phyloP scores from a whole-genome alignment of 2,888 invertebrate species.

The Drosophila mayaguana region DNA sequence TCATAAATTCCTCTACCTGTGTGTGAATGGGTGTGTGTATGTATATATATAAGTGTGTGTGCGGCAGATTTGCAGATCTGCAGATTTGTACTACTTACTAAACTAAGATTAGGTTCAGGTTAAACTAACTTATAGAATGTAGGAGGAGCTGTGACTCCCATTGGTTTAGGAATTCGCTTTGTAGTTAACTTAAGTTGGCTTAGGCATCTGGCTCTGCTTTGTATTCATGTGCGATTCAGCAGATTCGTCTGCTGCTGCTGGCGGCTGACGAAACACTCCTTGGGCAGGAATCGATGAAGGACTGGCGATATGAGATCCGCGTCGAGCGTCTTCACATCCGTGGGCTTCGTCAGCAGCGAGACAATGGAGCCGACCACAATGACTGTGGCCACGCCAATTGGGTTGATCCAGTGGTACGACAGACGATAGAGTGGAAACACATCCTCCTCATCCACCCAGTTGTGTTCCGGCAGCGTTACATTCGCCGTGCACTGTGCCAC shows the following conservation, averaged over 20 bases:
- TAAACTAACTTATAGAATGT: constrained; percentile 34
- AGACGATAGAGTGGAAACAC: constrained; percentile 91
- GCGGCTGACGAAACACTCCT: constrained; percentile 77
- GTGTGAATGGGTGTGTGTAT: neutral
- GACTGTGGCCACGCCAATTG: constrained; percentile 89
- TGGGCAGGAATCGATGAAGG: constrained; percentile 85
- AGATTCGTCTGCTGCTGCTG: constrained; percentile 58
- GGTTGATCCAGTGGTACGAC: constrained; percentile 93
- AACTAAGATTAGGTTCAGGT: constrained; percentile 40
- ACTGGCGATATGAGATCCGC: constrained; percentile 88
- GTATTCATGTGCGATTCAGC: constrained; percentile 30
- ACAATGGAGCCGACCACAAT: constrained; percentile 89
- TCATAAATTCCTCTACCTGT: constrained; percentile 74
- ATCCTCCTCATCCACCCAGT: constrained; percentile 85
- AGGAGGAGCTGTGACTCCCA: constrained; percentile 21
- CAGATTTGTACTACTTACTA: constrained; percentile 48
- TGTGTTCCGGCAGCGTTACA: constrained; percentile 48
- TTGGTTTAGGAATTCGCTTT: constrained; percentile 23
- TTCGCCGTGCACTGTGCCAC: constrained; percentile 84
- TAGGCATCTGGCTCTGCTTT: neutral
- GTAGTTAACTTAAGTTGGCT: constrained; percentile 15
- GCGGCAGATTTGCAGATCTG: too few relatives aligned
- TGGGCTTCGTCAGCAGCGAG: constrained; percentile 87
- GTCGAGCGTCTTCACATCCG: constrained; percentile 86
- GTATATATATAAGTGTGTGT: constrained; percentile 20